Evolutionary conservation across 1,140 invertebrate genomes (phyloP).

Genomic region (Drosophila carrolli): DNA sequence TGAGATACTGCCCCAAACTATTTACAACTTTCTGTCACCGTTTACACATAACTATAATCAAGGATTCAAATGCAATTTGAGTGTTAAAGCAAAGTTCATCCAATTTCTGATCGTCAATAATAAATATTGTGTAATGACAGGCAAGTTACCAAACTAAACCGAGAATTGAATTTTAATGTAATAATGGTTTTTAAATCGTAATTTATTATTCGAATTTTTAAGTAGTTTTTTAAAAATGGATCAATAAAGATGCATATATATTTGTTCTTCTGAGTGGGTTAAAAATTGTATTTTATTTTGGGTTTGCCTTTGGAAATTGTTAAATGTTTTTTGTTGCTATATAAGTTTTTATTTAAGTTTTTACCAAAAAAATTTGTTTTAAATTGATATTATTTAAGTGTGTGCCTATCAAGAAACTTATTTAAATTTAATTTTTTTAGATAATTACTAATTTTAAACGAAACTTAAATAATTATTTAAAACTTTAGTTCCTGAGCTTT

Average conservation of each 20-base stretch:
- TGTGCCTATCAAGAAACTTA: too few relatives aligned
- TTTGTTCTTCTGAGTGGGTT: slow-evolving; percentile 84
- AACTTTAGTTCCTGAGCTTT: slow-evolving; percentile 2
- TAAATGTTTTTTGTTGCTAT: neutral
- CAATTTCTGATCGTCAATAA: slow-evolving; percentile 55
- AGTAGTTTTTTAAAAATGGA: slow-evolving; percentile 72
- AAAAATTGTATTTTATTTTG: slow-evolving; percentile 27
- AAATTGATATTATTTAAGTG: too few relatives aligned
- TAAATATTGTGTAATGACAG: slow-evolving; percentile 30
- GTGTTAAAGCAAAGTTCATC: slow-evolving; percentile 67
- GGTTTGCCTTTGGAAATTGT: too few relatives aligned
- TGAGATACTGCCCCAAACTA: slow-evolving; percentile 53
- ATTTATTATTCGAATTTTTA: slow-evolving; percentile 71
- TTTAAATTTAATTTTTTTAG: too few relatives aligned
- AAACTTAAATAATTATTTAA: too few relatives aligned
- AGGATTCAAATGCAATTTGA: slow-evolving; percentile 60
- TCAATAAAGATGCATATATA: slow-evolving; percentile 78
- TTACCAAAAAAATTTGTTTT: too few relatives aligned
- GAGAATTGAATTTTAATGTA: slow-evolving; percentile 56
- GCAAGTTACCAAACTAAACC: slow-evolving; percentile 42
- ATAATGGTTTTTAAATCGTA: slow-evolving; percentile 60
- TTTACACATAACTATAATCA: slow-evolving; percentile 28
- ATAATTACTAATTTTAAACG: too few relatives aligned
- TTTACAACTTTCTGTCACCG: slow-evolving; percentile 48
- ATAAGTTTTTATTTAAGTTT: too few relatives aligned